phyloP scores from a whole-genome alignment of 2,113 vertebrate genomes.

The Orthonyx spaldingii region DNA sequence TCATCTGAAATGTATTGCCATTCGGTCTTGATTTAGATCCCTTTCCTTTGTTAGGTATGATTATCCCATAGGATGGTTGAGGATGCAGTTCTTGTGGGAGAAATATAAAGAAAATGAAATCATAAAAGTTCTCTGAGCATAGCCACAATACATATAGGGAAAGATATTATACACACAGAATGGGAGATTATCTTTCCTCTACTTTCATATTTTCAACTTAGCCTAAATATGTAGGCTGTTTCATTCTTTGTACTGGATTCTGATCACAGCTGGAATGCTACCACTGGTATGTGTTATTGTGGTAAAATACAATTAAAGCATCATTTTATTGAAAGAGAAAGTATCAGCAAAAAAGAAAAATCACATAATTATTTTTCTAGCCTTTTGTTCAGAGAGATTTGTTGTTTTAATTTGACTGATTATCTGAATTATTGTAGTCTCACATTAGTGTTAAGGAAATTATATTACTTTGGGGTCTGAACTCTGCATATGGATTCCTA shows the following conservation, averaged over 20 bases:
- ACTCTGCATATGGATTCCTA: neutral
- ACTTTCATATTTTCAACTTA: neutral
- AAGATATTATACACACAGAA: neutral
- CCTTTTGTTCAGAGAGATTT: neutral
- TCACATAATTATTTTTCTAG: neutral
- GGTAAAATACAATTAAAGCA: neutral
- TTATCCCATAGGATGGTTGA: neutral
- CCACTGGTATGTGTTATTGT: neutral
- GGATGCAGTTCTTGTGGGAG: neutral
- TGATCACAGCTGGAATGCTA: neutral
- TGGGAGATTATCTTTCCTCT: neutral
- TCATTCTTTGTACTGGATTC: neutral
- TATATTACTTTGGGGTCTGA: neutral
- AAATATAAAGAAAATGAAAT: neutral
- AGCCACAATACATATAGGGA: neutral
- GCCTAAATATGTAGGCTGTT: neutral
- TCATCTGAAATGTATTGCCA: neutral
- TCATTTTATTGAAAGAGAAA: neutral
- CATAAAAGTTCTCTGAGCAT: neutral
- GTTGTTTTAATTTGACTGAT: neutral
- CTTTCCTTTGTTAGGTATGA: neutral
- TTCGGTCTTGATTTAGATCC: neutral
- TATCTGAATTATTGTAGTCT: neutral
- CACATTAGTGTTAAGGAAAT: neutral
- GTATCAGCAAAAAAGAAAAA: neutral